A percentile compares a stretch with the other conserved stretches of the same genome.
These are phyloP conservation scores for Leptopterna dolabrata DNA, from an alignment of 2,888 invertebrate genomes.

Conservation along the genomic window DNA sequence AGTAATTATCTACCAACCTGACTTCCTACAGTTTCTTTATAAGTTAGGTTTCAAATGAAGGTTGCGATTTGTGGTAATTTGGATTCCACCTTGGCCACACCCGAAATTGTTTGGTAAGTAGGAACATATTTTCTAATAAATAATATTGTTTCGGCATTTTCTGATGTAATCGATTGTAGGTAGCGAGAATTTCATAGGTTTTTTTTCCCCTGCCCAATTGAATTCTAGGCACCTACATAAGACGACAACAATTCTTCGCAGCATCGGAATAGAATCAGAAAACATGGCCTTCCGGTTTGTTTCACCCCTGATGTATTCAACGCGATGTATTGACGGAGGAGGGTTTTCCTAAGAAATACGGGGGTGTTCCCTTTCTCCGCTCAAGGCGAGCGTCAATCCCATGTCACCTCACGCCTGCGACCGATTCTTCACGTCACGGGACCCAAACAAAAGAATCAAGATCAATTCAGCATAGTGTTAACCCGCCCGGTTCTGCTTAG, in stretches of 20 bases:
- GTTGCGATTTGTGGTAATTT: too few species aligned
- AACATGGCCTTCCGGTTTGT: not conserved
- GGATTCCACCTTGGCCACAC: too few species aligned
- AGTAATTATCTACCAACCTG: too few species aligned
- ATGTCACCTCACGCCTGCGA: slow-evolving; percentile 1
- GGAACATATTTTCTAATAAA: too few species aligned
- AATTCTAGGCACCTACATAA: not conserved
- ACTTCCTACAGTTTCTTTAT: too few species aligned
- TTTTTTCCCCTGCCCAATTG: not conserved
- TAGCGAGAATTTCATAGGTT: not conserved
- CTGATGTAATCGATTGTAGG: too few species aligned
- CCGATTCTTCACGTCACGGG: slow-evolving; percentile 10
- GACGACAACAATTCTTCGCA: not conserved
- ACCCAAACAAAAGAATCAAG: not conserved
- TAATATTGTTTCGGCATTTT: too few species aligned
- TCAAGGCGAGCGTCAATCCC: slow-evolving; percentile 15
- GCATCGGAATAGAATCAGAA: not conserved
- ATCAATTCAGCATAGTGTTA: not conserved
- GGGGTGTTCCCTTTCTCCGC: not conserved
- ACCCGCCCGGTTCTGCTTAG: not conserved
- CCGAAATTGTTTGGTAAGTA: too few species aligned
- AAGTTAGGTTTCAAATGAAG: too few species aligned
- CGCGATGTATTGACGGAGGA: slow-evolving; percentile 6
- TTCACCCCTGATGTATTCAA: slow-evolving; percentile 17
- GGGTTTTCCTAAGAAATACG: not conserved